Percentiles rank a stretch among this genome's conserved stretches.
phyloP scores from a whole-genome alignment of 2,113 vertebrate genomes.

The Bos javanicus region DNA sequence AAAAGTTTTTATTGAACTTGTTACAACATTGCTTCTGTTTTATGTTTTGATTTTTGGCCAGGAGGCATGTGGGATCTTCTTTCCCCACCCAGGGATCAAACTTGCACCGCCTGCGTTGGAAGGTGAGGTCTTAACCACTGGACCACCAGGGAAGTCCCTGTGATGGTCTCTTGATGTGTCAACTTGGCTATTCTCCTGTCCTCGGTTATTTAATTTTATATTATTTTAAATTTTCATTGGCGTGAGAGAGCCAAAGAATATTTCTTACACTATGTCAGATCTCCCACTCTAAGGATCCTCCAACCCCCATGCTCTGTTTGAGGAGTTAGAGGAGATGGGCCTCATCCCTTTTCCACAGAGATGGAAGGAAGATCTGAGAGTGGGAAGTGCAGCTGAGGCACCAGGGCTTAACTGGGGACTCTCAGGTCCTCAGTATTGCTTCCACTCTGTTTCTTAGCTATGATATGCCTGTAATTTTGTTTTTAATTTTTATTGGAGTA shows the following conservation, averaged over 20 bases:
- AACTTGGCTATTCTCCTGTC: neutral
- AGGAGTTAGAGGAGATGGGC: rapidly evolving
- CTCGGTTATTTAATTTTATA: neutral
- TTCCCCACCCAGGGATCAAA: neutral
- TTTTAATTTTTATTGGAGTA: neutral
- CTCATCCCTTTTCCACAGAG: neutral
- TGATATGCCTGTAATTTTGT: neutral
- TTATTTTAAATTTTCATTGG: neutral
- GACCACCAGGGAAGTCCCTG: neutral
- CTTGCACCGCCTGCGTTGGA: rapidly evolving
- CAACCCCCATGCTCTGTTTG: neutral
- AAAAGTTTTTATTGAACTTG: neutral
- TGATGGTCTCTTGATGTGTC: neutral
- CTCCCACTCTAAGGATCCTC: neutral
- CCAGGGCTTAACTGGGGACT: neutral
- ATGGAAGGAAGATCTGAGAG: neutral
- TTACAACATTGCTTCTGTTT: neutral
- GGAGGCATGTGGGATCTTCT: neutral
- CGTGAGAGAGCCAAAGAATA: neutral
- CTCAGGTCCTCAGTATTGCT: neutral
- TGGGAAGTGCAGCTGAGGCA: neutral
- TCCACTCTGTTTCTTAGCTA: neutral
- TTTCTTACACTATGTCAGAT: neutral
- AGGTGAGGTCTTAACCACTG: neutral
- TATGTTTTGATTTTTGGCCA: neutral